A percentile compares a stretch with the other conserved stretches of the same genome.
phyloP scores from a whole-genome alignment of 2,797 vertebrate species.

The Smutsia gigantea region DNA sequence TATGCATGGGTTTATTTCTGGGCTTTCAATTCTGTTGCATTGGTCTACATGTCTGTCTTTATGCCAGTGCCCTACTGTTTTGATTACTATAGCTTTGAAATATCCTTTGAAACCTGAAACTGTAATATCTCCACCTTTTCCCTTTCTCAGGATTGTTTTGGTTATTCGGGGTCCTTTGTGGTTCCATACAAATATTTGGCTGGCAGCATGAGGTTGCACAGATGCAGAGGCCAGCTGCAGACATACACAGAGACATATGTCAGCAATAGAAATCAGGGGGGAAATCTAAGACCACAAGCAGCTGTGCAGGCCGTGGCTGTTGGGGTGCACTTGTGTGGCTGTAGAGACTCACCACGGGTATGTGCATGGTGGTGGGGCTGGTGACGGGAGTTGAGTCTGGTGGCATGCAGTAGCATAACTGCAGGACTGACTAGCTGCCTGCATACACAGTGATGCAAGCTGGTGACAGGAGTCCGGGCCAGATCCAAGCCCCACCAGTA shows the following conservation, averaged over 20 bases:
- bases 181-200: not conserved
- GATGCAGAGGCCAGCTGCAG: not conserved
- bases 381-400: not conserved
- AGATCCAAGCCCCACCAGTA: not conserved
- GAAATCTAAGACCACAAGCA: not conserved
- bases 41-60: not conserved
- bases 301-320: not conserved
- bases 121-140: not conserved
- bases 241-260: not conserved
- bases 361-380: not conserved
- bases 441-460: not conserved
- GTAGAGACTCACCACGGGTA: not conserved
- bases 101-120: not conserved
- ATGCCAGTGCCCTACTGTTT: not conserved
- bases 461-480: not conserved
- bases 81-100: not conserved
- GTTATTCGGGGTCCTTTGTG: not conserved
- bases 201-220: not conserved
- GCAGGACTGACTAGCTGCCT: not conserved
- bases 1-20: not conserved
- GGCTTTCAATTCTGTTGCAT: not conserved
- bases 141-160: not conserved
- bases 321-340: not conserved
- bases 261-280: not conserved
- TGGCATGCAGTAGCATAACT: not conserved